These are phyloP conservation scores for Toxotes chatareus DNA, from an alignment of 2,113 vertebrate species.

Conservation along the genomic window DNA sequence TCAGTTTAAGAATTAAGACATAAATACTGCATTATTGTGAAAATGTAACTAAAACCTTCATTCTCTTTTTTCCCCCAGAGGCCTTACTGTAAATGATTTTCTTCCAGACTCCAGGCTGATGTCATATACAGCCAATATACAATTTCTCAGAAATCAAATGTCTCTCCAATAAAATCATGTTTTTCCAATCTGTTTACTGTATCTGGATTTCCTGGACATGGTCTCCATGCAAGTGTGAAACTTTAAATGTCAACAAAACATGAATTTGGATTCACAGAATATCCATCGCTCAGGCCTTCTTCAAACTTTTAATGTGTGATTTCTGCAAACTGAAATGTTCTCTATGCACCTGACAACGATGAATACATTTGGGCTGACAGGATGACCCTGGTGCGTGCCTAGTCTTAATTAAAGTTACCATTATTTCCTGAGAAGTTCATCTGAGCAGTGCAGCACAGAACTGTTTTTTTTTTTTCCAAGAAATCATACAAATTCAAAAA, in stretches of 20 bases:
- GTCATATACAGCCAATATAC: neutral
- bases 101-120: no score
- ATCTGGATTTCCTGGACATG: neutral
- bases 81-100: no score
- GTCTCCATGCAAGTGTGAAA: neutral
- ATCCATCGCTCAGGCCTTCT: no score
- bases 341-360: neutral
- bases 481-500: neutral
- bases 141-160: neutral
- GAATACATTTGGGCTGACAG: no score
- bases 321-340: neutral
- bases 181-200: neutral
- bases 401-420: no score
- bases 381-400: no score
- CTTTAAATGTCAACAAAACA: neutral
- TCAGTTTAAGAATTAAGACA: no score
- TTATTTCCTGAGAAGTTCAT: neutral
- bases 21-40: no score
- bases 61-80: neutral
- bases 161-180: conserved; percentile 11
- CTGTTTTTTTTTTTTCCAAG: neutral
- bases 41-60: neutral
- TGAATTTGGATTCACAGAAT: neutral
- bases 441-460: neutral
- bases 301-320: neutral